Conservation (phyloP, 2,888 invertebrate genomes). For the Erynnis tages region DNA sequence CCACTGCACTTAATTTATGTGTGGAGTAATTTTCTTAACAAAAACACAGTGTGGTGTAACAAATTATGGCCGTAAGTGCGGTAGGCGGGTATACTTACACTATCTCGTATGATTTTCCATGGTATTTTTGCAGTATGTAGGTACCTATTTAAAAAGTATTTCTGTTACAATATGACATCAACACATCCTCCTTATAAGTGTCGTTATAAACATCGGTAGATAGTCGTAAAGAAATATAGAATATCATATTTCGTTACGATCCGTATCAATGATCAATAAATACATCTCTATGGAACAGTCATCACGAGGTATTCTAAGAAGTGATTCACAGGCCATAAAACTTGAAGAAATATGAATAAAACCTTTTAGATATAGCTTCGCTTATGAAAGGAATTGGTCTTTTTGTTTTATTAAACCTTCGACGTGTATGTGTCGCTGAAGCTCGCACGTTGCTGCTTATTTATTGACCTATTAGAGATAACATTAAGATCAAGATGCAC, state of each 20-base stretch:
- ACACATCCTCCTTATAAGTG: too few species aligned
- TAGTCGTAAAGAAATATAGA: background rate
- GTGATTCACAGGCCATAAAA: conserved; percentile 17
- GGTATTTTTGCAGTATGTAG: too few species aligned
- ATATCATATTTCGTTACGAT: too few species aligned
- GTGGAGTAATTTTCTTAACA: too few species aligned
- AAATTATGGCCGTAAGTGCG: too few species aligned
- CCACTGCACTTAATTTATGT: too few species aligned
- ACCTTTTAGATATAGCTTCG: conserved; percentile 40
- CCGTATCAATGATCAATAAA: background rate
- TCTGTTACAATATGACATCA: too few species aligned
- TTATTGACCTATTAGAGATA: conserved; percentile 82
- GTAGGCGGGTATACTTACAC: too few species aligned
- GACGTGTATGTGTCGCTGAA: conserved; percentile 75
- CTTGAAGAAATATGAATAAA: conserved; percentile 24
- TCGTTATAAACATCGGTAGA: too few species aligned
- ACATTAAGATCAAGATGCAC: conserved; percentile 81
- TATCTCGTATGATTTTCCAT: too few species aligned
- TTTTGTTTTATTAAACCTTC: conserved; percentile 75
- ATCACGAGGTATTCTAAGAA: conserved; percentile 13
- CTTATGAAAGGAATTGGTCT: conserved; percentile 63
- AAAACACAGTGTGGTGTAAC: too few species aligned
- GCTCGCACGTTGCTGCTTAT: conserved; percentile 79
- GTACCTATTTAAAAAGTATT: too few species aligned
- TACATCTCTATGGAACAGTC: conserved; percentile 2